Evolutionary conservation across 2,113 vertebrate genomes (phyloP).

Genomic region (Macquaria australasica): DNA sequence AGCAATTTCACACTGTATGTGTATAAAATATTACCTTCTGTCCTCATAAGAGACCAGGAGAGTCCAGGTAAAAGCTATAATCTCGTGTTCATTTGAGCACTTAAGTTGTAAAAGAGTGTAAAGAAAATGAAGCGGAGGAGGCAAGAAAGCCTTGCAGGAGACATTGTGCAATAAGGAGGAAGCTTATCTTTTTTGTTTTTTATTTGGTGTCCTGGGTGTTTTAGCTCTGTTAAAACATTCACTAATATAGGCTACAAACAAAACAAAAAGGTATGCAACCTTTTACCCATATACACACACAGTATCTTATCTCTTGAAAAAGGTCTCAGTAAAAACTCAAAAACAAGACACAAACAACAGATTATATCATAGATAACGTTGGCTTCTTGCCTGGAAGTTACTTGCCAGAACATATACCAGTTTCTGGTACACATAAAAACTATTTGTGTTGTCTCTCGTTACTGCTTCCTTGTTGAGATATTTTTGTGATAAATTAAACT

Average conservation of each 20-base stretch:
- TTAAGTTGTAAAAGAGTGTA: not conserved
- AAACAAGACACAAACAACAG: not conserved
- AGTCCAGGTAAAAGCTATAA: not conserved
- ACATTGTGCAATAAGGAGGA: not conserved
- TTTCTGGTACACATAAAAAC: not conserved
- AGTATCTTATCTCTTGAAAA: not conserved
- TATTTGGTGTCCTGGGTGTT: not conserved
- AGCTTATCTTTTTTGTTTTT: not conserved
- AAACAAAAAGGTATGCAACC: not conserved
- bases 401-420: not conserved
- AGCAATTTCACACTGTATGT: not conserved
- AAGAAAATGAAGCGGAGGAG: not conserved
- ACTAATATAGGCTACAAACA: not conserved
- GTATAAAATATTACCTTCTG: not conserved
- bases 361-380: not conserved
- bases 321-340: not conserved
- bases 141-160: not conserved
- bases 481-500: not conserved
- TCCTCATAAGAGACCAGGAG: not conserved
- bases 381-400: not conserved
- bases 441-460: not conserved
- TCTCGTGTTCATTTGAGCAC: not conserved
- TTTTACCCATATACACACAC: not conserved
- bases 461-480: slow-evolving; percentile 7
- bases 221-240: not conserved